phyloP scores from a whole-genome alignment of 53 echinoderm and acorn worm genomes.

The Apostichopus leukothele region DNA sequence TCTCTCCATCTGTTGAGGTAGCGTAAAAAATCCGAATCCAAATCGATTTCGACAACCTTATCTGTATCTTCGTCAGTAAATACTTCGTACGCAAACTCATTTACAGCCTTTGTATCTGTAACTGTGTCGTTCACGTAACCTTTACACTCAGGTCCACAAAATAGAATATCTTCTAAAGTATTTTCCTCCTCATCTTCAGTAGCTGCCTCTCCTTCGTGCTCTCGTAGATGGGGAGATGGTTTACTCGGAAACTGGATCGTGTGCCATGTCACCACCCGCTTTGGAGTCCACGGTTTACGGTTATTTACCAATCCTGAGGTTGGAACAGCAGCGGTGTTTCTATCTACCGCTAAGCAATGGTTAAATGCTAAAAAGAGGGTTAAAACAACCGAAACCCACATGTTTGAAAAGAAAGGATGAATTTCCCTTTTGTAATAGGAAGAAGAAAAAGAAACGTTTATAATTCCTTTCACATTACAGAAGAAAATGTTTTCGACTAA shows the following conservation, averaged over 20 bases:
- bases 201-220: background rate
- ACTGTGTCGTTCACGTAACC: slow-evolving; percentile 17
- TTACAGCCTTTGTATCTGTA: background rate
- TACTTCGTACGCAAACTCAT: slow-evolving; percentile 22
- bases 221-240: background rate
- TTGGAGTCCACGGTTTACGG: background rate
- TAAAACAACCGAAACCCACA: background rate
- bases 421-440: background rate
- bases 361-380: background rate
- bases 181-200: background rate
- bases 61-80: slow-evolving; percentile 53
- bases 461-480: background rate
- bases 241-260: slow-evolving; percentile 30
- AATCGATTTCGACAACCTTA: slow-evolving; percentile 51
- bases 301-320: background rate
- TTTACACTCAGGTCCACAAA: slow-evolving; percentile 39
- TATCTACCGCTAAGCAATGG: background rate
- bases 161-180: background rate
- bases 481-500: background rate
- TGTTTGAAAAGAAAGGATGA: background rate
- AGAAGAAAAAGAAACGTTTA: background rate
- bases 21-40: slow-evolving; percentile 58
- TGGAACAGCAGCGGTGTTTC: background rate
- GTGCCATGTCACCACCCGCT: slow-evolving; percentile 18
- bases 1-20: slow-evolving; percentile 66